Base-by-base conservation (phyloP, 2,113 vertebrate species). In the Alligator mississippiensis region DNA sequence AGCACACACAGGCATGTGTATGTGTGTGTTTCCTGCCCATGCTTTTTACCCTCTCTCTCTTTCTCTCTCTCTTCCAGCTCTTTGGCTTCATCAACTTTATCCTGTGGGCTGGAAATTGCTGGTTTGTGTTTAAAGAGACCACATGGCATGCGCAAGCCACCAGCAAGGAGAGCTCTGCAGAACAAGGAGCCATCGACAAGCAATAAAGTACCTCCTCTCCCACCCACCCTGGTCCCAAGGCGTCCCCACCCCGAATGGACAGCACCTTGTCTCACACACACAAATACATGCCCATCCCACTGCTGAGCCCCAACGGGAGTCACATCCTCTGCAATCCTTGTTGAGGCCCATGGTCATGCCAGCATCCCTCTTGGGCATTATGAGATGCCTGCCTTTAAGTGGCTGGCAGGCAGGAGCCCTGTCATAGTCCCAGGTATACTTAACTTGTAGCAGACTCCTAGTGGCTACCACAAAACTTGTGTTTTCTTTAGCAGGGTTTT, bases 51-150 rank as follows among this genome's bases (percentile, higher is more conserved):
- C 75, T 34, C 64, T 68, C 84, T 34, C 64, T 68, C 84, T 89
- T 58, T 80, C 70, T 89, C 21, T 96, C 54, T 82, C 68, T n/a
- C 68, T 76, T 94, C 47, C 98, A 99, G 99, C 98, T 99, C 91
- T 99, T 99, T 70, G 99, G 99, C 77, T 99, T 99, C 94, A 98
- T 99, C 96, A 99, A 99, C 96, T 98, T 99, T 84, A 97, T 99
- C 95, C 97, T 99, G 94, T 99, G 99, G 99, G 98, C 98, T 8
- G 98, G 99, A 88, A 99, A 99, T 98, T 99, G 99, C 97, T 99
- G 99, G 99, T 99, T 99, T 97, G 99, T 99, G 92, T 99, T 98
- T 97, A 99, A 99, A 97, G 99, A 99, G 97, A 99, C 99, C 1
- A 93, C 98, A 4, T 99, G 99, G 97, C 98, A 98, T 85, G 98